Conservation (phyloP, 1,140 invertebrate species). For the Formica selysi region DNA sequence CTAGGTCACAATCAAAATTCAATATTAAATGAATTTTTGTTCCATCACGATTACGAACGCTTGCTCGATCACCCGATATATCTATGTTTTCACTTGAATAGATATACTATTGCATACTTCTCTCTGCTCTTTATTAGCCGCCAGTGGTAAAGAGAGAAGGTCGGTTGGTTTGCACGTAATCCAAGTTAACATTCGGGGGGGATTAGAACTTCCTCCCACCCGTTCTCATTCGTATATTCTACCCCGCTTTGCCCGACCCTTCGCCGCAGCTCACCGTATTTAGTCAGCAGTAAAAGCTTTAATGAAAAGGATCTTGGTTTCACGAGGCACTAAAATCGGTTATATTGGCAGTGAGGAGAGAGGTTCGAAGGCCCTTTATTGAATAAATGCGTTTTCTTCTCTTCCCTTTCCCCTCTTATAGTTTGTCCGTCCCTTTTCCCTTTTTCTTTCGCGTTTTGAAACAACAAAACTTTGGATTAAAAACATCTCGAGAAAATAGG, state of each 20-base stretch:
- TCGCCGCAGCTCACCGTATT: slow-evolving; percentile 74
- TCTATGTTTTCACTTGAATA: slow-evolving; percentile 54
- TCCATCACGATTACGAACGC: neutral
- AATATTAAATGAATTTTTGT: slow-evolving; percentile 18
- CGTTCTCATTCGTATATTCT: slow-evolving; percentile 28
- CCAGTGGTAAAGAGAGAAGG: slow-evolving; percentile 50
- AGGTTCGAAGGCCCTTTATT: slow-evolving; percentile 71
- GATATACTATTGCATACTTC: slow-evolving; percentile 63
- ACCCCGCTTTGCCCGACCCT: slow-evolving; percentile 34
- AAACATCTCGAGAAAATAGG: neutral
- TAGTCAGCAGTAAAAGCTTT: slow-evolving; percentile 80
- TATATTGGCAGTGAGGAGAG: slow-evolving; percentile 73
- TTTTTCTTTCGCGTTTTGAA: slow-evolving; percentile 23
- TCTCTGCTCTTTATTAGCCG: slow-evolving; percentile 64
- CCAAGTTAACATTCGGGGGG: slow-evolving; percentile 68
- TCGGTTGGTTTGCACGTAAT: slow-evolving; percentile 59
- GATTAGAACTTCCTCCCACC: slow-evolving; percentile 48
- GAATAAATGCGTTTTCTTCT: slow-evolving; percentile 60
- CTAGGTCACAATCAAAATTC: slow-evolving; percentile 14
- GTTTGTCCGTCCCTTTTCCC: slow-evolving; percentile 32
- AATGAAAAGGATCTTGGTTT: slow-evolving; percentile 79
- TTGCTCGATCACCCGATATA: slow-evolving; percentile 46
- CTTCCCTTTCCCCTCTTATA: slow-evolving; percentile 47
- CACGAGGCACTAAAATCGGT: slow-evolving; percentile 78
- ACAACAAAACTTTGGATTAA: slow-evolving; percentile 41